These are phyloP conservation scores for Parelbella ahira DNA, from an alignment of 2,888 invertebrate genomes.

Conservation along the genomic window DNA sequence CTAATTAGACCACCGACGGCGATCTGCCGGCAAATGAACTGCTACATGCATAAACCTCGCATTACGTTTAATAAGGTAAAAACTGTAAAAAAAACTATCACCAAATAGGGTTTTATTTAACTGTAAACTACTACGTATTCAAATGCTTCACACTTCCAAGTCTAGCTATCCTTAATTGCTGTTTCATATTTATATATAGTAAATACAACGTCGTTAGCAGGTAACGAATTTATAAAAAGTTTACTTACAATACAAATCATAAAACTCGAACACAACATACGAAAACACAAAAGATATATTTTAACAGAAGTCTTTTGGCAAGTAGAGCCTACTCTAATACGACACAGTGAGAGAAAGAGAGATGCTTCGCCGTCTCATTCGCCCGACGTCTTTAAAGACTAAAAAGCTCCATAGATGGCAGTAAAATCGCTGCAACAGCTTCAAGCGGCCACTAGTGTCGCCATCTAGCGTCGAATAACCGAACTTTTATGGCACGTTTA, in stretches of 20 bases:
- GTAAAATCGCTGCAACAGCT: conserved; percentile 72
- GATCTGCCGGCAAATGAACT: conserved; percentile 12
- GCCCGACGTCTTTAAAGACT: conserved; percentile 58
- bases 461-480: conserved; percentile 77
- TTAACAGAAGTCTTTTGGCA: conserved; percentile 10
- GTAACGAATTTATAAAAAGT: no score
- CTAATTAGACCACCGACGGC: conserved; percentile 24
- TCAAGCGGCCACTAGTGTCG: conserved; percentile 75
- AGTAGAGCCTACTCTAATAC: conserved; percentile 46
- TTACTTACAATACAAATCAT: no score
- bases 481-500: conserved; percentile 79
- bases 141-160: conserved; percentile 14
- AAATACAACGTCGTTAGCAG: no score
- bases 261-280: no score
- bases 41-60: conserved; percentile 6
- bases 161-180: background rate
- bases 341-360: conserved; percentile 39
- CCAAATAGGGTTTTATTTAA: background rate
- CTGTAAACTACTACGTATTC: conserved; percentile 7
- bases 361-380: conserved; percentile 40
- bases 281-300: no score
- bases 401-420: conserved; percentile 79
- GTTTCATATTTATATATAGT: no score
- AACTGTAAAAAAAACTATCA: conserved; percentile 3
- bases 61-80: conserved; percentile 13